A percentile compares a stretch with the other conserved stretches of the same genome.
phyloP scores from a whole-genome alignment of 2,113 vertebrate species.

The Thalassoma bifasciatum region DNA sequence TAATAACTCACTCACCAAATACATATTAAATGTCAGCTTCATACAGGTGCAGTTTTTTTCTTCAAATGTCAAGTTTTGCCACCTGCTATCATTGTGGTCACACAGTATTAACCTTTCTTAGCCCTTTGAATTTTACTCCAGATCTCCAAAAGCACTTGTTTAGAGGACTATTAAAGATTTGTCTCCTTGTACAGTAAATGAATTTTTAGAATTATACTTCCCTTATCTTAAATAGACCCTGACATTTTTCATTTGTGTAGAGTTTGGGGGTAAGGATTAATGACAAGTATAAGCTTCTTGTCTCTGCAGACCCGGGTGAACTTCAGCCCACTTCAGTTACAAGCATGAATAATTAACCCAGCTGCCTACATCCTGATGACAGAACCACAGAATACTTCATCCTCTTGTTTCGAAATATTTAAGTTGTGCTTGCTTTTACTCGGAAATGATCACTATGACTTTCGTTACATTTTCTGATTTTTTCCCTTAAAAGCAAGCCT shows the following conservation, averaged over 20 bases:
- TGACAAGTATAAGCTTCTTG: conserved; percentile 36
- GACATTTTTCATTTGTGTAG: not conserved
- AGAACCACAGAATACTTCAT: conserved; percentile 79
- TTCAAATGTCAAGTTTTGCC: conserved; percentile 41
- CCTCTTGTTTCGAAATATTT: conserved; percentile 88
- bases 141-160: conserved; percentile 53
- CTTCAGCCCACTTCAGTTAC: conserved; percentile 73
- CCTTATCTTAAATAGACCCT: not conserved
- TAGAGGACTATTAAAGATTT: conserved; percentile 17
- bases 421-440: conserved; percentile 64
- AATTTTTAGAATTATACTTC: not conserved
- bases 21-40: conserved; percentile 55
- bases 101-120: conserved; percentile 65
- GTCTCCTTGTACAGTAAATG: no score
- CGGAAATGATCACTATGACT: conserved; percentile 17
- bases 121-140: conserved; percentile 67
- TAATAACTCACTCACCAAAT: conserved; percentile 22
- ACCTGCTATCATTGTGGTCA: conserved; percentile 48
- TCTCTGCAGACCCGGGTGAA: conserved; percentile 34
- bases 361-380: conserved; percentile 81
- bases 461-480: not conserved
- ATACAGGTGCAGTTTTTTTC: conserved; percentile 19
- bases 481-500: not conserved
- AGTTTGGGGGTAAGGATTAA: conserved; percentile 15
- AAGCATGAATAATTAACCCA: conserved; percentile 77